A percentile compares a stretch with the other conserved stretches of the same genome.
These are phyloP conservation scores for Brachionus sp. DNA, from an alignment of 1,140 invertebrate genomes.

Conservation along the genomic window DNA sequence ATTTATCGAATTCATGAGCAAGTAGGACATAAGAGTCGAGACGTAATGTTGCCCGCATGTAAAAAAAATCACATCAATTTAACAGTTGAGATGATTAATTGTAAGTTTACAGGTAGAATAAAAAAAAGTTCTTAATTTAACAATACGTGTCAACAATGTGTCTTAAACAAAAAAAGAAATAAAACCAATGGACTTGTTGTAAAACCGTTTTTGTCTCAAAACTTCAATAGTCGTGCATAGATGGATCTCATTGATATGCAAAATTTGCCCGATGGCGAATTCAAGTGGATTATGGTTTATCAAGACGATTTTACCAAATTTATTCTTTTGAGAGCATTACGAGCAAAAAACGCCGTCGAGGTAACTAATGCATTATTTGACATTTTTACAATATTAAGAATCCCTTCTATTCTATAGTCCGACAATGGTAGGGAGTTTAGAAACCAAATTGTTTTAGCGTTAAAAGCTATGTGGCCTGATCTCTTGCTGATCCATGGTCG, in stretches of 20 bases:
- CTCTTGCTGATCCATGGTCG: no score
- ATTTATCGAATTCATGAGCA: background rate
- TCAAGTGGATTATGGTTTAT: slow-evolving; percentile 37
- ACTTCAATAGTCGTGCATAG: slow-evolving; percentile 47
- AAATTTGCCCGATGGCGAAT: no score
- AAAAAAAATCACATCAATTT: slow-evolving; percentile 4
- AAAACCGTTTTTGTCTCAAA: slow-evolving; percentile 23
- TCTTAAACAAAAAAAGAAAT: slow-evolving; percentile 46
- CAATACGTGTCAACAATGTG: slow-evolving; percentile 42
- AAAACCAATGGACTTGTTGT: slow-evolving; percentile 41
- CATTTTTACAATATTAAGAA: no score
- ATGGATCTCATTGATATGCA: slow-evolving; percentile 48
- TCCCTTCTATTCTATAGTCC: no score
- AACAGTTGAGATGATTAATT: background rate
- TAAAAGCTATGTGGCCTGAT: no score
- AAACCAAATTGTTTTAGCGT: no score
- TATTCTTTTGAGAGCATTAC: no score
- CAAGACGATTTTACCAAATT: slow-evolving; percentile 46
- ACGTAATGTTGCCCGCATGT: background rate
- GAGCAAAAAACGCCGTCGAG: no score
- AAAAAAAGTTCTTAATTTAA: no score
- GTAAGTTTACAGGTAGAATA: background rate
- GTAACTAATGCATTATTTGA: no score
- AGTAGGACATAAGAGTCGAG: background rate
- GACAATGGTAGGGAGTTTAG: no score